Evolutionary conservation across 2,797 vertebrate genomes (phyloP).

Genomic region (Aphelocoma californica): DNA sequence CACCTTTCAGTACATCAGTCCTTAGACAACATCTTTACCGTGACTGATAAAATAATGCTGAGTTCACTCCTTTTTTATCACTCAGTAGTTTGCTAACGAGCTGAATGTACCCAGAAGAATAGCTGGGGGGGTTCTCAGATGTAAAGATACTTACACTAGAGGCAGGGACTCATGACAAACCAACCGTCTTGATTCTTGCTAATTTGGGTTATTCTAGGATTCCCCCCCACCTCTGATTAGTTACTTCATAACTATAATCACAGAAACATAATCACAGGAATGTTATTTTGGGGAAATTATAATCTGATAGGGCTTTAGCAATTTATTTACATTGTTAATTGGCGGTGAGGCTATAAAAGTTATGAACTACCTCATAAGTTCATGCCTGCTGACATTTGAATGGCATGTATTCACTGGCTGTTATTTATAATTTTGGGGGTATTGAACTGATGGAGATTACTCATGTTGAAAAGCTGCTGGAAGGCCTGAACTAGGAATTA

Average conservation of each 20-base stretch:
- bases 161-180: neutral
- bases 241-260: constrained; percentile 18
- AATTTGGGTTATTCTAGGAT: neutral
- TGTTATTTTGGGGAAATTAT: neutral
- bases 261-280: neutral
- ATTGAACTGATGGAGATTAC: constrained; percentile 59
- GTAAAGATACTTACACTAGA: neutral
- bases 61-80: neutral
- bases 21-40: neutral
- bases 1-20: neutral
- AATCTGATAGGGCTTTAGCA: constrained; percentile 6
- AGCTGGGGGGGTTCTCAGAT: neutral
- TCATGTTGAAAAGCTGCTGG: constrained; percentile 60
- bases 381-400: constrained; percentile 34
- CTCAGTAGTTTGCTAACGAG: neutral
- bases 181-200: neutral
- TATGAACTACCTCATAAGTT: neutral
- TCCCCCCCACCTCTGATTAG: neutral
- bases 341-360: constrained; percentile 11
- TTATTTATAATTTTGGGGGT: constrained; percentile 48
- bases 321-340: constrained; percentile 38
- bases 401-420: constrained; percentile 1
- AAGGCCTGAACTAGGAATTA: constrained; percentile 65
- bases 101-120: neutral
- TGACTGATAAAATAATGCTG: neutral